These are phyloP conservation scores for Chinchilla lanigera DNA, from an alignment of 2,113 vertebrate species.

Conservation along the genomic window DNA sequence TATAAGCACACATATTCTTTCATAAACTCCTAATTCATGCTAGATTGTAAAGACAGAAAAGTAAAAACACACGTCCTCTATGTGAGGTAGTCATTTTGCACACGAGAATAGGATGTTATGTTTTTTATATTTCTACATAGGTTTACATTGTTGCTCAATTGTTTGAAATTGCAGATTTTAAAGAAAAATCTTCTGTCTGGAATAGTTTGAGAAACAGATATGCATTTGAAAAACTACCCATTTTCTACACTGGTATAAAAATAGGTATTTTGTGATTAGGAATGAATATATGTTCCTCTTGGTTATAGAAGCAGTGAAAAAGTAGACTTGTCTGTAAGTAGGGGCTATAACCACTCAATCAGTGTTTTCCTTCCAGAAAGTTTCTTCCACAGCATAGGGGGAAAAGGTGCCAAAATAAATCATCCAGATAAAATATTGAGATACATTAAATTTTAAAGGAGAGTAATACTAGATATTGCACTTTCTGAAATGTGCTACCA, in stretches of 20 bases:
- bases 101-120: not conserved
- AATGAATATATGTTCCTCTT: not conserved
- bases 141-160: not conserved
- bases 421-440: conserved; percentile 66
- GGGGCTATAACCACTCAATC: not conserved
- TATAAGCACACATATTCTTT: not conserved
- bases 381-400: not conserved
- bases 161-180: conserved; percentile 22
- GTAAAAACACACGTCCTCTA: not conserved
- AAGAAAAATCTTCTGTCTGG: not conserved
- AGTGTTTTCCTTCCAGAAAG: not conserved
- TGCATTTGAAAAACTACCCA: not conserved
- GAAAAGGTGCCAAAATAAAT: conserved; percentile 40
- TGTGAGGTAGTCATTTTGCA: not conserved
- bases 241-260: not conserved
- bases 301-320: not conserved
- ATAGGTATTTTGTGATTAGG: not conserved
- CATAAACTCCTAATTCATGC: not conserved
- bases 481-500: conserved; percentile 23
- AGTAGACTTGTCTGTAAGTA: not conserved
- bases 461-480: conserved; percentile 30
- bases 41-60: not conserved
- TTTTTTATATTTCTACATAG: not conserved
- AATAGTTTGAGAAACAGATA: not conserved
- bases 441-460: conserved; percentile 64